These are phyloP conservation scores for Tinamus guttatus DNA, from an alignment of 2,113 vertebrate species.

Conservation along the genomic window DNA sequence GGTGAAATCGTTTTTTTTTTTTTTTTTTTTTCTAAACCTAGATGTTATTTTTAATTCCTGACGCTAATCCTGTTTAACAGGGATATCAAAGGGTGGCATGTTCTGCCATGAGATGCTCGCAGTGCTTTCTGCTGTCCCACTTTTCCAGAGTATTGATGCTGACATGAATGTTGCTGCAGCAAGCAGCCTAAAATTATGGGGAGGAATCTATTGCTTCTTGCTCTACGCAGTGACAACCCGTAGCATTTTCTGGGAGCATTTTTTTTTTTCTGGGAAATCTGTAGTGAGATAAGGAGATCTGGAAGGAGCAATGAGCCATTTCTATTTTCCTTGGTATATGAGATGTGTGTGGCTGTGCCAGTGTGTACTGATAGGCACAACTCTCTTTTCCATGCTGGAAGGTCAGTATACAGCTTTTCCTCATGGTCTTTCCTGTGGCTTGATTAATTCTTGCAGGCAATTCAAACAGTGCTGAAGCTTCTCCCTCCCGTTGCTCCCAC, in stretches of 20 bases:
- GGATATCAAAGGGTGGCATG: background rate
- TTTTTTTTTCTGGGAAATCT: background rate
- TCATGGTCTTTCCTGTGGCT: background rate
- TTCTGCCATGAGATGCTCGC: slow-evolving; percentile 39
- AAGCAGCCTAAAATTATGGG: background rate
- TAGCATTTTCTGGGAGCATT: background rate
- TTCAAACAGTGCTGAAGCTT: background rate
- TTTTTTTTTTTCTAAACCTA: background rate
- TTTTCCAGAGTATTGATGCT: slow-evolving; percentile 41
- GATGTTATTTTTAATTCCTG: slow-evolving; percentile 65
- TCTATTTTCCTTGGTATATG: background rate
- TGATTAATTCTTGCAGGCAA: background rate
- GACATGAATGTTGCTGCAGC: background rate
- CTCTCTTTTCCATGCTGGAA: background rate
- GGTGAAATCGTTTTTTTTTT: background rate
- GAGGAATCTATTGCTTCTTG: background rate
- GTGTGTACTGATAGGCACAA: background rate
- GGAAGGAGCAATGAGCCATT: background rate
- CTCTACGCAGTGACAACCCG: background rate
- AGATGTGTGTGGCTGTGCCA: background rate
- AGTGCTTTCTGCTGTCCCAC: slow-evolving; percentile 37
- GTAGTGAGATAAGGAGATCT: background rate
- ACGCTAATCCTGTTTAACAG: slow-evolving; percentile 55
- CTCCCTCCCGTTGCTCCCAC: background rate
- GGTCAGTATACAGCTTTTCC: background rate